Percentiles rank a stretch among this genome's conserved stretches.
Evolutionary conservation across 2,113 vertebrate species (phyloP).

Genomic region (Brienomyrus brachyistius): DNA sequence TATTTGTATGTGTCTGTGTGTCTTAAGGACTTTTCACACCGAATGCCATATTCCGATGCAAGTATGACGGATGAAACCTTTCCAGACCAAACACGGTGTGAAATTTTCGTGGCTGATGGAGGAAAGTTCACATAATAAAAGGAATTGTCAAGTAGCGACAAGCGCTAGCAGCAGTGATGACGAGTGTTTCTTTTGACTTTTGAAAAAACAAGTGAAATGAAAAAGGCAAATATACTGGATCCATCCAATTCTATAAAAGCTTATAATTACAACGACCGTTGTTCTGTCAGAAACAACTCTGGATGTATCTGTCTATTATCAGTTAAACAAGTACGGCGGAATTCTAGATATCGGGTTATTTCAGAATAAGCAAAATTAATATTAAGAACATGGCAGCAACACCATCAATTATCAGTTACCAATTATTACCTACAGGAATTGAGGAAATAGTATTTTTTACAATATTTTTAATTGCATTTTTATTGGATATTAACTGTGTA

Average conservation of each 20-base stretch:
- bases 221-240: too few relatives aligned
- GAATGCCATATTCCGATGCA: background rate
- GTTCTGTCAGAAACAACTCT: background rate
- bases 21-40: background rate
- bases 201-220: background rate
- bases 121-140: too few relatives aligned
- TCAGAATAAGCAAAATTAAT: background rate
- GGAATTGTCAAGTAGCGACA: too few relatives aligned
- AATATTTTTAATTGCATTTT: background rate
- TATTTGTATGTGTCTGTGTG: too few relatives aligned
- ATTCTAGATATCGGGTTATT: background rate
- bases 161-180: background rate
- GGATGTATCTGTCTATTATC: background rate
- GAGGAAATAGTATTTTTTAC: background rate
- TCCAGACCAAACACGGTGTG: too few relatives aligned
- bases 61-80: too few relatives aligned
- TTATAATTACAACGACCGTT: background rate
- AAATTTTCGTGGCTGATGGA: too few relatives aligned
- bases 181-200: background rate
- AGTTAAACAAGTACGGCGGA: background rate
- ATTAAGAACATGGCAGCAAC: background rate
- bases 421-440: background rate
- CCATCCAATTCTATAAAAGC: background rate
- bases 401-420: background rate
- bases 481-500: background rate